Conservation (phyloP, 1,140 invertebrate species). For the Magallana ariakensis region DNA sequence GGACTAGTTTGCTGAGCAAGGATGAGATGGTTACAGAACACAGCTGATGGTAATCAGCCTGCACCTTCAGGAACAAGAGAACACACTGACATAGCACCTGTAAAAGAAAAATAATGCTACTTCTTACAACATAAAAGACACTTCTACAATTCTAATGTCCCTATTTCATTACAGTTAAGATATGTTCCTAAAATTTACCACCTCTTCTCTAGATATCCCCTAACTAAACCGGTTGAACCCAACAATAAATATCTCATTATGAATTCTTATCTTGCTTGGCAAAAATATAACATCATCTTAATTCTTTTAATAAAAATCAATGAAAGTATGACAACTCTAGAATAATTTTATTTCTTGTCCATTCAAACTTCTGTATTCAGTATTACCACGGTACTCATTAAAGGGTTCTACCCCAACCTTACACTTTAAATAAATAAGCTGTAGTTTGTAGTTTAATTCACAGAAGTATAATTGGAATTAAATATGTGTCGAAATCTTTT, state of each 20-base stretch:
- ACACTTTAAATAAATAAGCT: no score
- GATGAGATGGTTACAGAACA: conserved; percentile 68
- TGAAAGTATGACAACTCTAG: not conserved
- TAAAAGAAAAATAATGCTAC: conserved; percentile 39
- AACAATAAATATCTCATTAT: no score
- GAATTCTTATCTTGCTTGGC: no score
- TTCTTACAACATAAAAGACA: not conserved
- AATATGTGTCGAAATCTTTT: no score
- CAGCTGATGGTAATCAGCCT: conserved; percentile 72
- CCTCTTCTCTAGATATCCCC: no score
- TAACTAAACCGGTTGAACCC: no score
- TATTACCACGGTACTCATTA: not conserved
- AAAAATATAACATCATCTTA: no score
- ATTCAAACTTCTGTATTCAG: not conserved
- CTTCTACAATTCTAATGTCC: not conserved
- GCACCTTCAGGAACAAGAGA: conserved; percentile 70
- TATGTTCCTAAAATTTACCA: no score
- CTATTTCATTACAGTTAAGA: no score
- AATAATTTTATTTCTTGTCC: not conserved
- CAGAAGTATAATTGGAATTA: no score
- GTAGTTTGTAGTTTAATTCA: no score
- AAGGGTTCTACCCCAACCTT: no score
- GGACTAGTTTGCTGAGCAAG: conserved; percentile 65
- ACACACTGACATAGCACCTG: conserved; percentile 69
- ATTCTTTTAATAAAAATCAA: not conserved